Evolutionary conservation across 2,797 vertebrate genomes (phyloP), one percentile per base, ranked within the genome.

Genomic region (Heliangelus exortis): DNA sequence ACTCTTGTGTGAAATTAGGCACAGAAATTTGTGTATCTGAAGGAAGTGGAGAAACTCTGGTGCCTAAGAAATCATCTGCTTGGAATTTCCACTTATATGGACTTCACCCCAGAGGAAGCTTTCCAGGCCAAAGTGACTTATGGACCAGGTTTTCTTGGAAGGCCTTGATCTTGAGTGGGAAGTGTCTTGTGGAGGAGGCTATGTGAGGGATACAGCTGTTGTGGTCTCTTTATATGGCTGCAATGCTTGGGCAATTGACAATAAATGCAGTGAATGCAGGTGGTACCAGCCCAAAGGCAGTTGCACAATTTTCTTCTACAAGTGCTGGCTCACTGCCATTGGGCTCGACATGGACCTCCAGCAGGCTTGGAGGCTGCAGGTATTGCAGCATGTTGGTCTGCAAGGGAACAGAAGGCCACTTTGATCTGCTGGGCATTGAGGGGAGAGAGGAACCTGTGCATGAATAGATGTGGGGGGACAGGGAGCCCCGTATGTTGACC

Each of bases 321-420:
- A 66, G 47, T n/a, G 39, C 90, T 92, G 76, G 65, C 74, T 95
- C 39, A 23, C 59, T 77, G 67, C 78, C 82, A 61, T 80, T 74
- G 94, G 15, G 82, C 79, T 89, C 8, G 15, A 84, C 31, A 25
- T 41, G 57, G 54, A 82, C 43, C 69, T 90, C 58, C 0, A 0
- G 39, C 0, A 1, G 82, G 14, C 71, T 91, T 63, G 58, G 89
- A 77, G 14, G 31, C 84, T 76, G 78, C 2, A 43, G 66, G 36
- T 90, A 51, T 67, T 77, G 80, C n/a, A 66, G 77, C 68, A 39
- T 11, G 1, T 65, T 0, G 2, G 28, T 55, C 83, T 92, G 77
- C 66, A 53, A 21, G 47, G 45, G 45, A 95, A 33, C 85, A 95
- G 94, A 93, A 93, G 81, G 54, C 78, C 33, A 16, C 88, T 96